These are phyloP conservation scores for Chaetura pelagica DNA, from an alignment of 2,113 vertebrate species.

Conservation along the genomic window DNA sequence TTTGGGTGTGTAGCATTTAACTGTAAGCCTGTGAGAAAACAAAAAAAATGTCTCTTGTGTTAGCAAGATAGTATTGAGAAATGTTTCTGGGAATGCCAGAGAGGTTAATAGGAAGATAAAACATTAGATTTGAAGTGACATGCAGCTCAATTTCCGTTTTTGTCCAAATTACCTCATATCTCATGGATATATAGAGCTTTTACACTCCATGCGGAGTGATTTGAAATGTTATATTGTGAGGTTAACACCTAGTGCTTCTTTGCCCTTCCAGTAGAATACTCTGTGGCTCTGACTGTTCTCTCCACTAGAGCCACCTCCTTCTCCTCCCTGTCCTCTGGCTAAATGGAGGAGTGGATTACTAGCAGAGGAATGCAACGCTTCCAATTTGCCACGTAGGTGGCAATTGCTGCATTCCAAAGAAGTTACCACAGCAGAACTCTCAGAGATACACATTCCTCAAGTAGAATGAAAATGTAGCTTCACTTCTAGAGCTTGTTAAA, in stretches of 20 bases:
- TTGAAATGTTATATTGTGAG: not conserved
- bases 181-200: not conserved
- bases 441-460: not conserved
- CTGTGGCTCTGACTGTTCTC: not conserved
- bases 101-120: not conserved
- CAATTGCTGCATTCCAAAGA: constrained; percentile 35
- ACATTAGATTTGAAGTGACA: not conserved
- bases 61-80: not conserved
- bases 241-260: not conserved
- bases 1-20: not conserved
- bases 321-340: constrained; percentile 64
- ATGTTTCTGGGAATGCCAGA: not conserved
- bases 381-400: constrained; percentile 19
- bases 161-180: not conserved
- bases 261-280: not conserved
- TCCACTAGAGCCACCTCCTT: not conserved
- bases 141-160: accelerated
- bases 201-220: not conserved
- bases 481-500: not conserved
- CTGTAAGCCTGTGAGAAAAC: not conserved
- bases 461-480: not conserved
- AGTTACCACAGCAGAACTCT: constrained; percentile 1
- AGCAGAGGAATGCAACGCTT: constrained; percentile 24
- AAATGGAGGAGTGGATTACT: constrained; percentile 51
- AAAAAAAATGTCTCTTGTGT: not conserved